phyloP scores from a whole-genome alignment of 2,888 invertebrate genomes.

The Drosophila nigritarsus region DNA sequence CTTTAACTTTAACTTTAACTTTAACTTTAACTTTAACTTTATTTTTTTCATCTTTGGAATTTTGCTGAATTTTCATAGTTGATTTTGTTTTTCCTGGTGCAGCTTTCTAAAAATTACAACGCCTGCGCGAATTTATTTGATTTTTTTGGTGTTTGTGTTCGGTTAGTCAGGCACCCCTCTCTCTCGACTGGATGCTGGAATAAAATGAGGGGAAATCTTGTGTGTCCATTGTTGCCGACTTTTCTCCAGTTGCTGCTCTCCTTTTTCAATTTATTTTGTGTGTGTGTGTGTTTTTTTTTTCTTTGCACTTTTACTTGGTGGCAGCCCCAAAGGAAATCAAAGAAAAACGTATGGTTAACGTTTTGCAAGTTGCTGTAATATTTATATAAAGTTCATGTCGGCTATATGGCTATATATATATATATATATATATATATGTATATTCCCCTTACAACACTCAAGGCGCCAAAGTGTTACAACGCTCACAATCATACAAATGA shows the following conservation, averaged over 20 bases:
- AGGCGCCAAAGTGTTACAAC: slow-evolving; percentile 76
- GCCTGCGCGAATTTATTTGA: slow-evolving; percentile 76
- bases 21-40: too few relatives aligned
- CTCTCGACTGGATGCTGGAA: slow-evolving; percentile 64
- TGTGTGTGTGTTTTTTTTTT: background rate
- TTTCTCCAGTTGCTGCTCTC: background rate
- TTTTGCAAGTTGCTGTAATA: slow-evolving; percentile 63
- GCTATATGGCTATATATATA: background rate
- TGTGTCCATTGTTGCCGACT: slow-evolving; percentile 27
- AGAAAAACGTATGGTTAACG: slow-evolving; percentile 67
- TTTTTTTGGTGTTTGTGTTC: slow-evolving; percentile 26
- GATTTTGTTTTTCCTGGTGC: background rate
- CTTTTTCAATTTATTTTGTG: background rate
- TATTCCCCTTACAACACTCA: slow-evolving; percentile 78
- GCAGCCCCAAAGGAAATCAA: slow-evolving; percentile 72
- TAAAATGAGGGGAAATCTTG: slow-evolving; percentile 54
- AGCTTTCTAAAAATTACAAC: slow-evolving; percentile 56
- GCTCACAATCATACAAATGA: slow-evolving; percentile 42
- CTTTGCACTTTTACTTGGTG: slow-evolving; percentile 35
- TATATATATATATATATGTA: slow-evolving; percentile 3
- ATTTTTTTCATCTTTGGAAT: background rate
- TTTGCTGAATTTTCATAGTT: background rate
- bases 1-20: too few relatives aligned
- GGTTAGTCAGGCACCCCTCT: background rate
- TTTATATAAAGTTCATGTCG: slow-evolving; percentile 55